These are phyloP conservation scores for Torymus texanus DNA, from an alignment of 2,888 invertebrate species.

Conservation along the genomic window DNA sequence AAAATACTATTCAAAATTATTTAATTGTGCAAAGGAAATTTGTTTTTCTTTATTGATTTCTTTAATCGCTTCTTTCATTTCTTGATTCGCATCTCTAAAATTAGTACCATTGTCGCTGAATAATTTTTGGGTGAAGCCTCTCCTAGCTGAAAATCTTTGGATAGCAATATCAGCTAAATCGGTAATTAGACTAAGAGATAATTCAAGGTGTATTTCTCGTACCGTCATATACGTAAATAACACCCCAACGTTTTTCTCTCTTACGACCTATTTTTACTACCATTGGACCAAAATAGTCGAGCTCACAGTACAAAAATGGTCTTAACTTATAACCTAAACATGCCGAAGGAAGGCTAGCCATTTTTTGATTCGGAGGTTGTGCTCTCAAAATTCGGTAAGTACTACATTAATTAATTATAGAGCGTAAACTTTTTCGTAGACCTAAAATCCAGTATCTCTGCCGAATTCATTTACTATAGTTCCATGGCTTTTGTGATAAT, in stretches of 20 bases:
- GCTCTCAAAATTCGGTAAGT: not conserved
- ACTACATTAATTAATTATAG: not conserved
- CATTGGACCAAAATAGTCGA: conserved; percentile 12
- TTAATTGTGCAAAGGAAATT: not conserved
- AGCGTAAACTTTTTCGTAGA: not conserved
- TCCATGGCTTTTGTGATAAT: not conserved
- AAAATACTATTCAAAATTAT: no score
- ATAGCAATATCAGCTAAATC: not conserved
- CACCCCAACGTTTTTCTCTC: not conserved
- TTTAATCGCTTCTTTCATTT: not conserved
- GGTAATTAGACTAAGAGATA: not conserved
- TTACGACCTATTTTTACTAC: not conserved
- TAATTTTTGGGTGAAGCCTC: not conserved
- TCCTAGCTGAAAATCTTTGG: not conserved
- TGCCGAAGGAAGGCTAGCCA: not conserved
- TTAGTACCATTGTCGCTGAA: conserved; percentile 9
- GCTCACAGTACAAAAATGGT: not conserved
- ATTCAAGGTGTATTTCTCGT: not conserved
- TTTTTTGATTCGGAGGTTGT: not conserved
- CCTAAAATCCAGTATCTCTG: conserved; percentile 7
- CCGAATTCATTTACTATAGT: not conserved
- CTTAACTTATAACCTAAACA: not conserved
- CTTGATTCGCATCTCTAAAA: not conserved
- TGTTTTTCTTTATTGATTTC: not conserved
- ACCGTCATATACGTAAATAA: not conserved